These are phyloP conservation scores for Eledona agricola DNA, from an alignment of 2,888 invertebrate species.

Conservation along the genomic window DNA sequence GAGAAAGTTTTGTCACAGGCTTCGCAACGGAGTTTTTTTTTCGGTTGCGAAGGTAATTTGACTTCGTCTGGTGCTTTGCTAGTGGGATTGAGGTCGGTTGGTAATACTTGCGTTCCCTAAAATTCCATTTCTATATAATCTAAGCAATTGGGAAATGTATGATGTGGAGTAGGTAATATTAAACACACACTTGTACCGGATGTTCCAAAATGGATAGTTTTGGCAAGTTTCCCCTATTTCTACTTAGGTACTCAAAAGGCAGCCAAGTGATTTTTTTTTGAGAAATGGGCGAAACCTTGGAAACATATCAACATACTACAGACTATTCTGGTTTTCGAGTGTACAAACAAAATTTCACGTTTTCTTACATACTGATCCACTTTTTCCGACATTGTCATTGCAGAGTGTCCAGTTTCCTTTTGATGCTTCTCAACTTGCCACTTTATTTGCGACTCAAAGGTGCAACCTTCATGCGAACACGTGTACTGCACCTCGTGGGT, in stretches of 20 bases:
- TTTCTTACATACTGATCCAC: constrained; percentile 52
- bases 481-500: constrained; percentile 71
- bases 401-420: constrained; percentile 65
- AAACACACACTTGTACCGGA: no score
- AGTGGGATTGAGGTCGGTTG: not conserved
- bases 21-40: constrained; percentile 61
- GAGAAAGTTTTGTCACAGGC: constrained; percentile 70
- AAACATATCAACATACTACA: no score
- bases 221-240: constrained; percentile 4
- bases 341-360: not conserved
- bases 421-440: constrained; percentile 67
- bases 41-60: no score
- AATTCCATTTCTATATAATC: no score
- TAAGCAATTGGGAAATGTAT: no score
- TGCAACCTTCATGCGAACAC: constrained; percentile 60
- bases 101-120: not conserved
- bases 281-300: no score
- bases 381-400: constrained; percentile 63
- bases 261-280: constrained; percentile 11
- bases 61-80: constrained; percentile 4
- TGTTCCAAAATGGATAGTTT: no score
- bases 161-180: no score
- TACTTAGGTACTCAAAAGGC: constrained; percentile 18
- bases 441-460: constrained; percentile 60
- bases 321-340: no score